Evolutionary conservation across 1,140 invertebrate species (phyloP).

Genomic region (Pinna nobilis): DNA sequence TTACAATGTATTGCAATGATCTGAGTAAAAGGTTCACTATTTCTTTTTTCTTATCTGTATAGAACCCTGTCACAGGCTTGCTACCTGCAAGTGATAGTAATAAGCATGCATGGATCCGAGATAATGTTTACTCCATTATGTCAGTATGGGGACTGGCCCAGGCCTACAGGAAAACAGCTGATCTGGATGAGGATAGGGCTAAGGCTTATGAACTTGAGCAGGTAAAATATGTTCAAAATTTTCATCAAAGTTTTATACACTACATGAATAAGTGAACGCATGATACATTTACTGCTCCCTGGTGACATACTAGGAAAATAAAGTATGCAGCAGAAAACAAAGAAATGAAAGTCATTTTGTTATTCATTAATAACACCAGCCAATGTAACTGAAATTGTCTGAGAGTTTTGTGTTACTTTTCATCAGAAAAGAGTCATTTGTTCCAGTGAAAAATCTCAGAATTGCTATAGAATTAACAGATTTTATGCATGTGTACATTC

Average conservation of each 20-base stretch:
- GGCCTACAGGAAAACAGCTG: conserved; percentile 99
- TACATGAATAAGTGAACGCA: too few relatives aligned
- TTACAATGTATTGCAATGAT: neutral
- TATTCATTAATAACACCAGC: too few relatives aligned
- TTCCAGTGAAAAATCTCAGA: too few relatives aligned
- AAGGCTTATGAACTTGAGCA: conserved; percentile 99
- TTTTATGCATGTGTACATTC: neutral
- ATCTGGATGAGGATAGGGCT: conserved; percentile 97
- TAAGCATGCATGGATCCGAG: conserved; percentile 98
- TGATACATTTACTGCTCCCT: too few relatives aligned
- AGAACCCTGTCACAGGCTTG: conserved; percentile 96
- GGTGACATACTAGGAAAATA: too few relatives aligned
- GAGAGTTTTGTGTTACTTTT: too few relatives aligned
- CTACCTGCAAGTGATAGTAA: conserved; percentile 83
- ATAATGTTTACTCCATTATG: conserved; percentile 98
- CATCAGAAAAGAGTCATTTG: too few relatives aligned
- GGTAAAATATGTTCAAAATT: conserved; percentile 74
- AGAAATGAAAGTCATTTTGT: too few relatives aligned
- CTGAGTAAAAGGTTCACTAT: neutral
- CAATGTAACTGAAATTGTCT: too few relatives aligned
- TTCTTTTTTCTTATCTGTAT: conserved; percentile 45
- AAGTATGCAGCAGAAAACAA: too few relatives aligned
- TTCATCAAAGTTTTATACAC: too few relatives aligned
- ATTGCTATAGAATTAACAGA: neutral
- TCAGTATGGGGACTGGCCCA: conserved; percentile 98